Evolutionary conservation across 1,140 invertebrate species (phyloP).

Genomic region (Thrips palmi): DNA sequence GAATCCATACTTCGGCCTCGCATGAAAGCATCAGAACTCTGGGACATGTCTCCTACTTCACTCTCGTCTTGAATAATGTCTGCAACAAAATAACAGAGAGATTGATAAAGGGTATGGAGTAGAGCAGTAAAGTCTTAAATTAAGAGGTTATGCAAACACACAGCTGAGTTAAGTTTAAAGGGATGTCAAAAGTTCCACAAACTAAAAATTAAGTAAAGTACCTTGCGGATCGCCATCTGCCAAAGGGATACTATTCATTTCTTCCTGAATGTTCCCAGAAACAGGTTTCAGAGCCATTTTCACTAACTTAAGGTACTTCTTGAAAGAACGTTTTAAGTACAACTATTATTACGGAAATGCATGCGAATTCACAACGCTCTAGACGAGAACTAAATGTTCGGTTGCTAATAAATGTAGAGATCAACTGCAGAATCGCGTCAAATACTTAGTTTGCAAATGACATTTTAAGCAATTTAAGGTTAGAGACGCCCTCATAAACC

Average conservation of each 20-base stretch:
- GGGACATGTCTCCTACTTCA: conserved; percentile 30
- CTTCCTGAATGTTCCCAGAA: conserved; percentile 64
- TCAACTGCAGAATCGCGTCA: too few relatives aligned
- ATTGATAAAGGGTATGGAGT: conserved; percentile 9
- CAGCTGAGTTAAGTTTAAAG: conserved; percentile 1
- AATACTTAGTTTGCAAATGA: too few relatives aligned
- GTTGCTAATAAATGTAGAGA: too few relatives aligned
- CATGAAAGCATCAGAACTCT: conserved; percentile 38
- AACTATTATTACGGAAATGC: too few relatives aligned
- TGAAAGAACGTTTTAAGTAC: too few relatives aligned
- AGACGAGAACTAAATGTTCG: too few relatives aligned
- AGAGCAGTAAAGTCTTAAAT: background rate
- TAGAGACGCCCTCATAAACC: too few relatives aligned
- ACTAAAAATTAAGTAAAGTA: conserved; percentile 21
- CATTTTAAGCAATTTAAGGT: too few relatives aligned
- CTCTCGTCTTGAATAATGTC: conserved; percentile 64
- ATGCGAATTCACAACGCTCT: too few relatives aligned
- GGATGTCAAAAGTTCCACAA: background rate
- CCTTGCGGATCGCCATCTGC: conserved; percentile 82
- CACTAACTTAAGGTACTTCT: too few relatives aligned
- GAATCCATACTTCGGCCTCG: conserved; percentile 74
- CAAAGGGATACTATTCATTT: conserved; percentile 62
- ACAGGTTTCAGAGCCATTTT: too few relatives aligned
- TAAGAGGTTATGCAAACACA: background rate
- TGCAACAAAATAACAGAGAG: conserved; percentile 20